These are phyloP conservation scores for Phymorhynchus buccinoides DNA, from an alignment of 1,140 invertebrate species.

Conservation along the genomic window DNA sequence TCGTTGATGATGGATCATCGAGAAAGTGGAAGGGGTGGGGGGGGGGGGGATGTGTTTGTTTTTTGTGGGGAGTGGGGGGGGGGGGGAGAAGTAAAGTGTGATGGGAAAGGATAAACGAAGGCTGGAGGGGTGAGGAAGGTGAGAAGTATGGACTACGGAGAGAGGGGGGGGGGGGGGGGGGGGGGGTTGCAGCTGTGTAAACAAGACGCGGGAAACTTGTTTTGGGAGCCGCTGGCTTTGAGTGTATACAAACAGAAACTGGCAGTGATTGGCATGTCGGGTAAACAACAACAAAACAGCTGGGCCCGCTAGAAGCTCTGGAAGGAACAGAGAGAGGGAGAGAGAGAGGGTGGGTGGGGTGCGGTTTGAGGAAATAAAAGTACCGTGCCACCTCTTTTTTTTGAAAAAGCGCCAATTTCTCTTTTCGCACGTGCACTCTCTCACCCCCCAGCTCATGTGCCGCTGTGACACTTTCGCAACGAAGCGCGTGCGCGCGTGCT, in stretches of 20 bases:
- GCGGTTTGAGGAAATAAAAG: not conserved
- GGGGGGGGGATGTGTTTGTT: not conserved
- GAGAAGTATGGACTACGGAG: too few species aligned
- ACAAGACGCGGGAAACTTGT: slow-evolving; percentile 18
- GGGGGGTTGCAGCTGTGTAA: slow-evolving; percentile 30
- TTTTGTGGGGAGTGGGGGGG: not conserved
- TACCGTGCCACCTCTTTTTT: not conserved
- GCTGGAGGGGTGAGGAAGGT: not conserved
- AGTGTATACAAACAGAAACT: slow-evolving; percentile 34
- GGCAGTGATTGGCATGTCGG: slow-evolving; percentile 34
- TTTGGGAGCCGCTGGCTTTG: slow-evolving; percentile 25
- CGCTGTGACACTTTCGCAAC: not conserved
- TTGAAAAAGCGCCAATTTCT: not conserved
- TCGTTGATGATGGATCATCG: too few species aligned
- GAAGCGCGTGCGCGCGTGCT: not conserved
- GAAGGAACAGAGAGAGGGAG: too few species aligned
- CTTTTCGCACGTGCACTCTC: not conserved
- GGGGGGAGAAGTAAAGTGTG: not conserved
- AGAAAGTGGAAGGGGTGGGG: not conserved
- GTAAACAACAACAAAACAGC: slow-evolving; percentile 36
- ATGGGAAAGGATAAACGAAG: not conserved
- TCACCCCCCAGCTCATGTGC: not conserved
- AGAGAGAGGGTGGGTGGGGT: too few species aligned
- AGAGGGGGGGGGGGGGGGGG: not conserved
- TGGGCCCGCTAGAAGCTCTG: too few species aligned